Evolutionary conservation across 2,797 vertebrate species (phyloP).

Genomic region (Myotis findleyi): DNA sequence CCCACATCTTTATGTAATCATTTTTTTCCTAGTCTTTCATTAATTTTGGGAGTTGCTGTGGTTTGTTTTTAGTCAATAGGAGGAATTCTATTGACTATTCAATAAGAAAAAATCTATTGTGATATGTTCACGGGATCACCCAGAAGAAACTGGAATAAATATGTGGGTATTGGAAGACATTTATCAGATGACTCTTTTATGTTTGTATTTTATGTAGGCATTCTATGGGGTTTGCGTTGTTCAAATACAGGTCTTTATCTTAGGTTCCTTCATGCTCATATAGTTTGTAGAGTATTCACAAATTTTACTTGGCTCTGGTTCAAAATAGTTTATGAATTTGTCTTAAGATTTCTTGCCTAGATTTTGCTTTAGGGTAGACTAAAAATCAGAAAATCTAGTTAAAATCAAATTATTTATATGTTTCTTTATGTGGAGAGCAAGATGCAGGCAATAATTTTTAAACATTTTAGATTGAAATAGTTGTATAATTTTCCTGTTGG

Average conservation of each 20-base stretch:
- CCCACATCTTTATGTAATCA: background rate
- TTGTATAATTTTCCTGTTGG: background rate
- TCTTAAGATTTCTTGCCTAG: background rate
- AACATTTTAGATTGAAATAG: slow-evolving; percentile 39
- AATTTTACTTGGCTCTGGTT: background rate
- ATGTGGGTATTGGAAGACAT: background rate
- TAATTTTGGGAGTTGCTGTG: background rate
- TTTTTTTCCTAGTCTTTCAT: background rate
- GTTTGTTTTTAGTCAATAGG: background rate
- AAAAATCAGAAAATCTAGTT: slow-evolving; percentile 44
- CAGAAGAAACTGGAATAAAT: background rate
- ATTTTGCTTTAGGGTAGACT: background rate
- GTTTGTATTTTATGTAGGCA: background rate
- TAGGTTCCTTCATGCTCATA: background rate
- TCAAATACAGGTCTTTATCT: background rate
- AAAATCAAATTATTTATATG: slow-evolving; percentile 22
- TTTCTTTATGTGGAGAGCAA: slow-evolving; percentile 43
- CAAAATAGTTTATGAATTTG: background rate
- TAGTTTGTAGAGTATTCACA: slow-evolving; percentile 19
- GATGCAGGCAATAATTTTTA: slow-evolving; percentile 10
- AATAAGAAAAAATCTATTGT: slow-evolving; percentile 4
- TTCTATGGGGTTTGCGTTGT: background rate
- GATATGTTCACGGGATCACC: background rate
- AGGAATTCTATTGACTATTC: slow-evolving; percentile 7
- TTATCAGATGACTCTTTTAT: background rate